Conservation (phyloP, 1,140 invertebrate genomes). For the Pectinophora gossypiella region DNA sequence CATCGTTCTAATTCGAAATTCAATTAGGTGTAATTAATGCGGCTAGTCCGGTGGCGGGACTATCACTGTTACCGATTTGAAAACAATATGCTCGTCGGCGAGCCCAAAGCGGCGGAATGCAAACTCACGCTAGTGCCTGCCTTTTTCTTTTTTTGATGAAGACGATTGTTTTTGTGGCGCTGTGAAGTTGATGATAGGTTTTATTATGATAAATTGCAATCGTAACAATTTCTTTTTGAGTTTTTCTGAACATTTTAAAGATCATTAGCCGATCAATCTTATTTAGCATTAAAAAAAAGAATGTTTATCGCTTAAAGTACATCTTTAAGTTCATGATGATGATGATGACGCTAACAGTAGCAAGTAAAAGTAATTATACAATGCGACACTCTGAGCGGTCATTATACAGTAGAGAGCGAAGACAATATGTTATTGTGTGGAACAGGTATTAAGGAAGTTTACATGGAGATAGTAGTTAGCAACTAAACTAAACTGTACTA, state of each 20-base stretch:
- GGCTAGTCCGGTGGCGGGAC: slow-evolving; percentile 52
- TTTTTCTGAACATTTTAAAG: no score
- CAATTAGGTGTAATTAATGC: slow-evolving; percentile 73
- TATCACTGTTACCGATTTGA: slow-evolving; percentile 52
- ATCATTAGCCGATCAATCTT: no score
- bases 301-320: no score
- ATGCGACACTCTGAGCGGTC: not conserved
- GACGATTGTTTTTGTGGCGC: slow-evolving; percentile 26
- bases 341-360: slow-evolving; percentile 16
- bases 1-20: slow-evolving; percentile 74
- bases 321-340: not conserved
- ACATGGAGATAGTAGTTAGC: not conserved
- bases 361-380: slow-evolving; percentile 25
- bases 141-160: slow-evolving; percentile 28
- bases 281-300: no score
- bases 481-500: no score
- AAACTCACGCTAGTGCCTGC: slow-evolving; percentile 32
- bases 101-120: slow-evolving; percentile 41
- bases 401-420: slow-evolving; percentile 12
- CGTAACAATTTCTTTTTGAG: no score
- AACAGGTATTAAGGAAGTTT: slow-evolving; percentile 32
- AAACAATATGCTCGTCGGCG: slow-evolving; percentile 56
- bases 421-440: slow-evolving; percentile 55
- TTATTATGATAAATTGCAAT: slow-evolving; percentile 41
- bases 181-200: slow-evolving; percentile 40